Base-by-base conservation (phyloP, 2,888 invertebrate genomes). In the Pyrgus malvae region DNA sequence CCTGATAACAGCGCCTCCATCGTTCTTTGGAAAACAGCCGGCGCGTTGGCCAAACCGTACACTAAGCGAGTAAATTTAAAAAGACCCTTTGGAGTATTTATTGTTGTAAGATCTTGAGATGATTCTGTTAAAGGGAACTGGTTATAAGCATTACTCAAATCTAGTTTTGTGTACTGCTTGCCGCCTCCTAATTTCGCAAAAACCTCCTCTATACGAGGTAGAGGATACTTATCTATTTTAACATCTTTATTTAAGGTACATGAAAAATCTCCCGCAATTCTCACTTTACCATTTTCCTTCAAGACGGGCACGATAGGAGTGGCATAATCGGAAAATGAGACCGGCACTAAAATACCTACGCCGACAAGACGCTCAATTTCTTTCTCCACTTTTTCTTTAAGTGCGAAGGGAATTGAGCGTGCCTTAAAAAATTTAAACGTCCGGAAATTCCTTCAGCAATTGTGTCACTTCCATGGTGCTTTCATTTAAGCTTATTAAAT, bases 161-260 rank as follows among this genome's bases (percentile, higher is more conserved):
- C 63, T 5, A 64, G 48, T 51, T 62, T 62, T 19, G 14, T 57
- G 17, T 62, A 65, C 3, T 29, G 23, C 21, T 61, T 35, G 0
- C 62, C 64, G 0, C 61, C 62, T 0, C 61, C 55, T 8, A 67
- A 17, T 25, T 63, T 62, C n/a, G 65, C 51, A 48, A 64, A 67
- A 2, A 65, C 59, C 12, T 64, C 63, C 9, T 64, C 63, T 12
- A 64, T 63, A 11, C 60, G 11, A 7, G 66, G 63, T 9, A 67
- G 11, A 0, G 62, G 61, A 7, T 65, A 65, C 8, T 59, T 61
- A 14, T 70, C 70, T 12, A 69, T 63, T 16, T 57, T 53, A 21
- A 71, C 40, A 40, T 57, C 58, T 46, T 63, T 63, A 51, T 69
- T 72, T 45, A 66, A 23, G 0, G 67, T 69, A 4, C 63, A 53